A percentile compares a stretch with the other conserved stretches of the same genome.
phyloP scores from a whole-genome alignment of 2,888 invertebrate species.

The Ectemnius lituratus region DNA sequence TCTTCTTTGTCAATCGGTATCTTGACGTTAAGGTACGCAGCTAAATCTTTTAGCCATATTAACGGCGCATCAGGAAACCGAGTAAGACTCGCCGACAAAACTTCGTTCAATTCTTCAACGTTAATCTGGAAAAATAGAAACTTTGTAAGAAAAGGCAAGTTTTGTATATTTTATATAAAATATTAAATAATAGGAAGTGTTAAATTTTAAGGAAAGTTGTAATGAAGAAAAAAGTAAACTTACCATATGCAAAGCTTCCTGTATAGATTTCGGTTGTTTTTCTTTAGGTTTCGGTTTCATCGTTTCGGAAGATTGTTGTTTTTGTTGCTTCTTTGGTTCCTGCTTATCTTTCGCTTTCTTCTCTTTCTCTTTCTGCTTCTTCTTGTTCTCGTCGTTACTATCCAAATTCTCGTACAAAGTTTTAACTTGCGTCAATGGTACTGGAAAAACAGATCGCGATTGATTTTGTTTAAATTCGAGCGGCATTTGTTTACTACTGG shows the following conservation, averaged over 20 bases:
- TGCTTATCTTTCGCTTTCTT: slow-evolving; percentile 77
- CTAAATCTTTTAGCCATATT: slow-evolving; percentile 85
- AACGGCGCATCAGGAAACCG: slow-evolving; percentile 86
- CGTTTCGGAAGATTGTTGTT: slow-evolving; percentile 77
- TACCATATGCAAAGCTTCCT: slow-evolving; percentile 83
- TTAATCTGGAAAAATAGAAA: slow-evolving; percentile 80
- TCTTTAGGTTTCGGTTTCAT: slow-evolving; percentile 81
- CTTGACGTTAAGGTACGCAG: slow-evolving; percentile 82
- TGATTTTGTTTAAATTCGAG: neutral
- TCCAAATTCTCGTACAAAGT: slow-evolving; percentile 83
- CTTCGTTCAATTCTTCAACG: slow-evolving; percentile 79
- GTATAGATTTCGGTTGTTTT: slow-evolving; percentile 83
- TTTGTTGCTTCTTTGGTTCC: slow-evolving; percentile 77
- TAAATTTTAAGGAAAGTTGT: neutral
- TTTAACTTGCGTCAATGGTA: slow-evolving; percentile 84
- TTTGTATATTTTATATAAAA: no score
- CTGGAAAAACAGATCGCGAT: slow-evolving; percentile 75
- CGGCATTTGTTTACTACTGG: slow-evolving; percentile 10
- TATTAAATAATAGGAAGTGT: no score
- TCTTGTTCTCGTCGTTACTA: slow-evolving; percentile 82
- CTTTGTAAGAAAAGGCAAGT: no score
- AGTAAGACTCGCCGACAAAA: slow-evolving; percentile 81
- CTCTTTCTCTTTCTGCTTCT: slow-evolving; percentile 74
- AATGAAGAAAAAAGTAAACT: slow-evolving; percentile 47
- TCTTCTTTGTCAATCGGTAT: slow-evolving; percentile 83